Base-by-base conservation (phyloP, 2,888 invertebrate species). In the Morinoia aosen region DNA sequence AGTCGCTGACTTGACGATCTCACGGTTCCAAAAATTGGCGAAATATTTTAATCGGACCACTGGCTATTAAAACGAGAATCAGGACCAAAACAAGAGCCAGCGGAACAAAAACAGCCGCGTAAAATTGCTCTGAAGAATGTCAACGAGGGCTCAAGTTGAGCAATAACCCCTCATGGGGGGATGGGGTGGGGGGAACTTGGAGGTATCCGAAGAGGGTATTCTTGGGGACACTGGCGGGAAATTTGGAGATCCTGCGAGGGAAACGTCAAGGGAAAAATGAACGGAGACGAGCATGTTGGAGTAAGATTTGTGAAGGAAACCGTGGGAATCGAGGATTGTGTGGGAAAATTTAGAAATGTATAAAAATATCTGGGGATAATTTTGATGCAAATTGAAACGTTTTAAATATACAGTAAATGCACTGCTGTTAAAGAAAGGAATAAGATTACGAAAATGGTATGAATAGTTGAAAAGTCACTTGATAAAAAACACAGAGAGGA, bases 101-200 rank as follows among this genome's bases (percentile, higher is more conserved):
- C 90, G 90, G 90, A 39, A 90, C 90, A 90, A 90, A 90, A 90
- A 90, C 90, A 90, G 40, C 16, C 14, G 16, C 39, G 19, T 90
- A 90, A 90, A 90, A 90, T 40, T 90, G 2, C 76, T 90, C 40
- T 11, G 12, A 90, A 90, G 90, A 90, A 90, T 90, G 90, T 90
- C 90, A 90, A 40, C 90, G 90, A 90, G 90, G 33, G 25, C 90
- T 90, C 90, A 90, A 90, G 90, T 90, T 90, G 90, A 12, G 90
- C 90, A 40, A 90, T 90, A 90, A 90, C 76, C 33, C 76, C 33
- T 19, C 25, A 33, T 12, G 76, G 76, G 2, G 48, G 5, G 48
- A n/a, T n/a, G 48, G 48, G 48, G 48, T 2, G 5, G 76, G 76
- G 33, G 1, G 76, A 76, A 76, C 76, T 76, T 76, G 8, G 76